Percentiles rank a stretch among this genome's conserved stretches.
Evolutionary conservation across 2,113 vertebrate genomes (phyloP).

Genomic region (Nannobrachium achirus): DNA sequence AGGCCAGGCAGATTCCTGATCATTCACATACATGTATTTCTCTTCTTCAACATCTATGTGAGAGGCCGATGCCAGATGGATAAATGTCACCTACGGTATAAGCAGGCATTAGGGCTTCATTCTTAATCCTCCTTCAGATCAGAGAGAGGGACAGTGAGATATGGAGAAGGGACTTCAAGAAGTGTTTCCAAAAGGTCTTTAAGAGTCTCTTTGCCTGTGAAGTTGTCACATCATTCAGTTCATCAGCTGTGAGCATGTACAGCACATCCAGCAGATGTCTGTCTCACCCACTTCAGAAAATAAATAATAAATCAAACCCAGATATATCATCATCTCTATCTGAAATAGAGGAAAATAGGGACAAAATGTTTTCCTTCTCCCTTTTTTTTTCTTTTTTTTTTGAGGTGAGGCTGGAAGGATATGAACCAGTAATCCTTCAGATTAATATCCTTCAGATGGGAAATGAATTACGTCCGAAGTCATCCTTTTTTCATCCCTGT

Average conservation of each 20-base stretch:
- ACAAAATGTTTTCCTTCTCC: no score
- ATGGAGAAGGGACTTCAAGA: conserved; percentile 50
- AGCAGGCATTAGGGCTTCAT: conserved; percentile 58
- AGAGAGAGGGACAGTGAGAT: conserved; percentile 32
- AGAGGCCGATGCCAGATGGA: conserved; percentile 68
- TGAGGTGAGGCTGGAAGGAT: conserved; percentile 8
- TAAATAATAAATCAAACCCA: conserved; percentile 4
- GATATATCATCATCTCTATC: conserved; percentile 46
- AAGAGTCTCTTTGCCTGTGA: conserved; percentile 61
- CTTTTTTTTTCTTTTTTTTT: conserved; percentile 22
- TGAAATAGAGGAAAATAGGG: conserved; percentile 37
- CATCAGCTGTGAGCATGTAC: conserved; percentile 67
- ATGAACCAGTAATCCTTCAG: background rate
- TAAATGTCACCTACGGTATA: conserved; percentile 73
- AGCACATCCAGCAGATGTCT: conserved; percentile 44
- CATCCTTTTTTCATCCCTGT: conserved; percentile 10
- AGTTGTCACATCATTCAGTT: conserved; percentile 67
- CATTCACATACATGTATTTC: background rate
- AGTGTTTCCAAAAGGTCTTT: no score
- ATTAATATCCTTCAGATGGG: background rate
- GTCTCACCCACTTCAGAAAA: conserved; percentile 36
- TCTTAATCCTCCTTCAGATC: conserved; percentile 65
- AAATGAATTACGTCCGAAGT: background rate
- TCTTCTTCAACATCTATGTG: conserved; percentile 46
- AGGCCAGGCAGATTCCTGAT: conserved; percentile 5